Base-by-base conservation (phyloP, 2,113 vertebrate genomes). In the Pangasianodon hypophthalmus region DNA sequence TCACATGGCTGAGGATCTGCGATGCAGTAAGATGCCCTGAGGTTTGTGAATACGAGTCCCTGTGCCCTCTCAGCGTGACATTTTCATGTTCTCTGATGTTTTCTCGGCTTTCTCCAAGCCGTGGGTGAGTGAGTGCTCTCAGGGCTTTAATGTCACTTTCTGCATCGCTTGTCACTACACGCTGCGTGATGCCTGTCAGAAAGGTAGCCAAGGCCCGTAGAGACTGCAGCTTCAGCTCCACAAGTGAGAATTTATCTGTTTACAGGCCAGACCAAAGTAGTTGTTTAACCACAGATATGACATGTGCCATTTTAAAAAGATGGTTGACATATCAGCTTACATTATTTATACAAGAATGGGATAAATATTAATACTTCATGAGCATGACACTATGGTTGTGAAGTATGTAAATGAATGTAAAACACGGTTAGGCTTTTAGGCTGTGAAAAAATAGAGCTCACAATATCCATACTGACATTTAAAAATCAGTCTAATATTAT, bases 131-230 rank as follows among this genome's bases (percentile, higher is more conserved):
- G 88, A 93, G 88, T 88, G 95, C 96, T 96, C 90, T 92, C 64
- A 92, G 95, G 95, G 92, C 94, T 87, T 92, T 95, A 93, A 93
- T 82, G 91, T 92, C 93, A 96, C 92, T 94, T 96, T 97, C 94
- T 92, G 94, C 96, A 93, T 94, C 94, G 93, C 92, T 77, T 92
- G 89, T 86, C 91, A 94, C 90, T 92, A 90, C 92, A 90, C 91
- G 88, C 93, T 90, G 91, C 91, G 91, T 85, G 73, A 88, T 92
- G 91, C 92, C 93, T 93, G 93, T 94, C 94, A 95, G 92, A 92
- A 88, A 48, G 89, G 58, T 62, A 88, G 92, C 90, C 85, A 77
- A 86, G 44, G 58, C 67, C 52, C 69, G 8, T 83, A 26, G 60
- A 56, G 79, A 52, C 80, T 83, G 9, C 79, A 44, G 80, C 52